Base-by-base conservation (phyloP, 2,113 vertebrate species). In the Ondatra zibethicus region DNA sequence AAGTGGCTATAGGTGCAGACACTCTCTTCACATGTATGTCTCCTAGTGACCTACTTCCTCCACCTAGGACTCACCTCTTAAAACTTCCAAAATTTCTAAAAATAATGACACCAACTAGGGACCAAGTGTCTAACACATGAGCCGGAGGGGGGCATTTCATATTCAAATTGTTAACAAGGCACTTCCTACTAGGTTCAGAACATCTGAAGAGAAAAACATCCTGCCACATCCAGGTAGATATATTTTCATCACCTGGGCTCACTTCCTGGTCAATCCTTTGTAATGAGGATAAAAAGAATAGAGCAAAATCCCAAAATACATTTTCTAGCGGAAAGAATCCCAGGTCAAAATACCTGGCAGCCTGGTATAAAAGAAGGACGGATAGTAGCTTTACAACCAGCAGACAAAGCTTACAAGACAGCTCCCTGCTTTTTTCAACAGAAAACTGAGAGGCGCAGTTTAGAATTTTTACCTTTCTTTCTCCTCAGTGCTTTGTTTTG, bases 251-350 rank as follows among this genome's bases (percentile, higher is more conserved):
- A 80, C 72, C n/a, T 0, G 3, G 92, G 31, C 21, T 65, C 29
- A 36, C n/a, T 93, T 81, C 77, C 94, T 91, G 93, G 84, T 68
- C 65, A 77, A 12, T 77, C 65, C 63, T 97, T 96, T 94, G 84
- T 94, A 89, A 89, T 42, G 23, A 95, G 21, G 80, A 88, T 93
- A 55, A 97, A 97, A 97, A 50, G 66, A 63, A 63, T 2, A 87
- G 78, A 70, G 47, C 92, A 80, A 72, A 96, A 50, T 88, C 88
- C 33, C n/a, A 75, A 94, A 94, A 97, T 94, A 96, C 25, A 77
- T 93, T 80, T 39, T 90, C 42, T 95, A 75, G 93, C 47, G 3
- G 9, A 92, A 21, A 29, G 27, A 92, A 17, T 95, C 65, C 80
- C 75, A 84, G 84, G 94, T 92, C 94, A 96, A 92, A 93, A 95